Base-by-base conservation (phyloP, 2,888 invertebrate genomes). In the Myathropa florea region DNA sequence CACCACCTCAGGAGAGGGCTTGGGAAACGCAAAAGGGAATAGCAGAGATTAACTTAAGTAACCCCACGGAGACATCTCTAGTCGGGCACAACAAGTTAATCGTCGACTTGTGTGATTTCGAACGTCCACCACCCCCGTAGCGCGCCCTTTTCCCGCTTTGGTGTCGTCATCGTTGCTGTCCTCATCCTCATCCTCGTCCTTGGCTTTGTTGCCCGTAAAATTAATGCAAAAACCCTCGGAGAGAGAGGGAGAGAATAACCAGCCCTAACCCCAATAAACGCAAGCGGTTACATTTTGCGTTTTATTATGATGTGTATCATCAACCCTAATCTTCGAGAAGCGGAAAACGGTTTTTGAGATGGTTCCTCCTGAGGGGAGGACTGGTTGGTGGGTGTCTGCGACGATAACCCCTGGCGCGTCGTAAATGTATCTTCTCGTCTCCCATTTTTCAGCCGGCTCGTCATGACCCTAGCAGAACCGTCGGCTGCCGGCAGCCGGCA, bases 51-150 rank as follows among this genome's bases (percentile, higher is more conserved):
- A 57, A 67, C 53, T 80, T 67, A 30, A 65, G 61, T 33, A 67
- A 63, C 61, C 61, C 82, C 77, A 64, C 70, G 59, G 64, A 39
- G 33, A 18, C 46, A 33, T 28, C 30, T 77, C 68, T 72, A 61
- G 81, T 61, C 81, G 73, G 85, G 82, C 77, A 77, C 81, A 85
- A 81, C 72, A 85, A 82, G 82, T 85, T 78, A 77, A 85, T 85
- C 82, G 82, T 24, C 46, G 60, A 72, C 53, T 10, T 46, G 67
- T 67, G 67, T 26, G 72, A 81, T 28, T 82, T 33, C 33, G 33
- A 59, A 39, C 36, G 46, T 73, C 70, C 71, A 7, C 46, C 46
- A 46, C 46, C 46, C 39, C 39, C 46, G 12, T 12, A 12, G 33
- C 33, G 12, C 33, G 14, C 36, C 36, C n/a, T n/a, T n/a, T n/a